phyloP scores from a whole-genome alignment of 2,888 invertebrate species.

The Maniola hyperantus region DNA sequence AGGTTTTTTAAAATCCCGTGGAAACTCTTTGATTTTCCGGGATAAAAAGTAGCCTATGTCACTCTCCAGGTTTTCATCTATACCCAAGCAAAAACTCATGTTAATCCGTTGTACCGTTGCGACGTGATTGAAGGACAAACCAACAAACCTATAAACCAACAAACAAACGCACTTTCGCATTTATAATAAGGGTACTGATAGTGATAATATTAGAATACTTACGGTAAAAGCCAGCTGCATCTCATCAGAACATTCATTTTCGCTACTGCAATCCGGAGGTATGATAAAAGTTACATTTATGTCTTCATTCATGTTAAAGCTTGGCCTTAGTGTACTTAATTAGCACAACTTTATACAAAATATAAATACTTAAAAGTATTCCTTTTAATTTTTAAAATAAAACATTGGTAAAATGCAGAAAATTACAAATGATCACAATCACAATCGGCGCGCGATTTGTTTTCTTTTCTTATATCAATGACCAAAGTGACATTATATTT shows the following conservation, averaged over 20 bases:
- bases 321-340: background rate
- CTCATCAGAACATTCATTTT: slow-evolving; percentile 81
- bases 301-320: slow-evolving; percentile 61
- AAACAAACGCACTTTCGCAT: no score
- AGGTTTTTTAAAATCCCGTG: no score
- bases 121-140: no score
- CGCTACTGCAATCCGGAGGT: slow-evolving; percentile 67
- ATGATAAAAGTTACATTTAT: slow-evolving; percentile 81
- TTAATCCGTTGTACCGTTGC: no score
- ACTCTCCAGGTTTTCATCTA: no score
- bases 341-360: background rate
- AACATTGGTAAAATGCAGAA: background rate
- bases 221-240: slow-evolving; percentile 85
- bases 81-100: no score
- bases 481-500: background rate
- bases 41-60: no score
- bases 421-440: background rate
- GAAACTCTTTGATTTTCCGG: no score
- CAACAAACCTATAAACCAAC: no score
- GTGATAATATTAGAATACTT: slow-evolving; percentile 51
- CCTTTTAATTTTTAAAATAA: background rate
- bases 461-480: slow-evolving; percentile 30
- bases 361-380: background rate
- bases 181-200: background rate
- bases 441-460: slow-evolving; percentile 37